A percentile compares a stretch with the other conserved stretches of the same genome.
Conservation (phyloP, 2,888 invertebrate species). For the Cylloceria caligata region DNA sequence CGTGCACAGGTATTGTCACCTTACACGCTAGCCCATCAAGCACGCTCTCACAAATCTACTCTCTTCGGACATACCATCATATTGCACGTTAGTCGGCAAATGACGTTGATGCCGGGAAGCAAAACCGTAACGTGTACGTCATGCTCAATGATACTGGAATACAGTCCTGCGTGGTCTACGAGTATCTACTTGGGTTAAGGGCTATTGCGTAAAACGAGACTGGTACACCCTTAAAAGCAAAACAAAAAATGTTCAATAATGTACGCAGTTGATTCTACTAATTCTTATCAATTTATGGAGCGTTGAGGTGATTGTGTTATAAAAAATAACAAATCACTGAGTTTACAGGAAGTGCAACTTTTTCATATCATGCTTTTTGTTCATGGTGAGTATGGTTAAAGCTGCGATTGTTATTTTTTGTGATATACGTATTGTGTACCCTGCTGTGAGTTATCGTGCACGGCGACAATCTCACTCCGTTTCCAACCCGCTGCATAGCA, state of each 20-base stretch:
- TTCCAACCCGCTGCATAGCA: conserved; percentile 50
- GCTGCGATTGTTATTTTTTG: conserved; percentile 26
- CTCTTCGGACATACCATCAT: neutral
- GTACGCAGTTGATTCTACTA: neutral
- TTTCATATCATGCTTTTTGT: conserved; percentile 35
- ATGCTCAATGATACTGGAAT: conserved; percentile 68
- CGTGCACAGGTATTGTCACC: conserved; percentile 25
- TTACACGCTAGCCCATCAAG: conserved; percentile 33
- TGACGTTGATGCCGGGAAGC: conserved; percentile 42
- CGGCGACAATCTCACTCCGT: conserved; percentile 59
- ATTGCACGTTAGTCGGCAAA: conserved; percentile 36
- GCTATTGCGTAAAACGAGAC: conserved; percentile 53
- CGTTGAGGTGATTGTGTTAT: neutral
- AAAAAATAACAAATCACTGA: conserved; percentile 24
- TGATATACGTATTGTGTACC: conserved; percentile 34
- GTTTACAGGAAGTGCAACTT: neutral
- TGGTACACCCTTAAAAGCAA: conserved; percentile 6
- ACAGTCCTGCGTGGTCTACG: conserved; percentile 58
- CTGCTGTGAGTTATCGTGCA: conserved; percentile 61
- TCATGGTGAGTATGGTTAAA: conserved; percentile 36
- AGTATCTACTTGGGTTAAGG: conserved; percentile 56
- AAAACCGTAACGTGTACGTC: conserved; percentile 65
- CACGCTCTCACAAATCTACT: conserved; percentile 10
- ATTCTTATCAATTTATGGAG: conserved; percentile 12
- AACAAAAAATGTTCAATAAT: neutral